Evolutionary conservation across 1,140 invertebrate genomes (phyloP), one percentile per base, ranked within the genome.

Genomic region (Sesamia nonagrioides): DNA sequence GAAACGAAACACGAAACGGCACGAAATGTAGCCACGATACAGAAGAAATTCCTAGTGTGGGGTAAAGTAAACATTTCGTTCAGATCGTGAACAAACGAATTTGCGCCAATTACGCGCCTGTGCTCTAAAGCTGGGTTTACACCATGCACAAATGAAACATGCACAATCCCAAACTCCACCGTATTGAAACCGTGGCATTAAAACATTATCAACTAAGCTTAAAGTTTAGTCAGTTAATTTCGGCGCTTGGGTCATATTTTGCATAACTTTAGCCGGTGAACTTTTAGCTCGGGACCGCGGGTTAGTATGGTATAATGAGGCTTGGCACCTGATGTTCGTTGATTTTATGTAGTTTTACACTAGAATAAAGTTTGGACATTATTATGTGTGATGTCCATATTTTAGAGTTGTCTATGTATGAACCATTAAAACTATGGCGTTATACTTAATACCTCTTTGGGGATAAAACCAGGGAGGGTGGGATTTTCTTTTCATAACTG

Each of bases 261-360:
- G 75, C 69, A 79, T 75, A 81, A 77, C 71, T 79, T 78, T 75
- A n/a, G 15, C 52, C 18, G 72, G 48, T 63, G 42, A 79, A 79
- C 61, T 79, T 74, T 69, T 66, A 35, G 48, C 50, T 54, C 3
- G 77, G 68, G 71, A 79, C 69, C 60, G 54, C 60, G 54, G 77
- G 45, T 45, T 63, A 63, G 68, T 18, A 8, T 42, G 18, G 18
- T 69, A 77, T 77, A 71, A 77, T 71, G 76, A 71, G 18, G n/a
- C 21, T 69, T 45, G 76, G 37, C 42, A 75, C 52, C 72, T 50
- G 58, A 75, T 61, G 56, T 33, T 71, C 45, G 33, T 35, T n/a
- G 27, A 54, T 52, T 71, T 52, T 54, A 52, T 45, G 48, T 54
- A 33, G 33, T 37, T 71, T 52, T 18, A 54, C 21, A 54, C 8